phyloP scores from a whole-genome alignment of 2,888 invertebrate species.

The Tenthredo mesomela region DNA sequence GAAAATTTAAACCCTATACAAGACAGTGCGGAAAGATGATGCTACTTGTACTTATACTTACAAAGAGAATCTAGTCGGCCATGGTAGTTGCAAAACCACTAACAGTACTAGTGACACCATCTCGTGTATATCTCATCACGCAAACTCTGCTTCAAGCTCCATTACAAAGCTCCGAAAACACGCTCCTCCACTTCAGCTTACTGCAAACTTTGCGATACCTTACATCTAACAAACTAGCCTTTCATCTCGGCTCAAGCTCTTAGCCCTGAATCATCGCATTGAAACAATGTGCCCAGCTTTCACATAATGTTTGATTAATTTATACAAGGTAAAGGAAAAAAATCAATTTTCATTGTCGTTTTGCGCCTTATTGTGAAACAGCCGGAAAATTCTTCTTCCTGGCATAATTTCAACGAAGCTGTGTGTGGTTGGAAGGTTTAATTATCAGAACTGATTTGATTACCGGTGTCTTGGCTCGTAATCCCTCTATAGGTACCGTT shows the following conservation, averaged over 20 bases:
- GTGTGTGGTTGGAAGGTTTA: neutral
- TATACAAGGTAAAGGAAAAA: neutral
- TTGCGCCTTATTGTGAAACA: neutral
- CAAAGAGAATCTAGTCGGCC: neutral
- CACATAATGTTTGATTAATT: neutral
- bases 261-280: neutral
- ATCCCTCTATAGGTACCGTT: neutral
- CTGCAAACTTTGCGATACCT: slow-evolving; percentile 26
- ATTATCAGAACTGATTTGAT: slow-evolving; percentile 5
- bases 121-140: slow-evolving; percentile 16
- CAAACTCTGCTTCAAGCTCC: slow-evolving; percentile 1
- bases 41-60: neutral
- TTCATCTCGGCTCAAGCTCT: neutral
- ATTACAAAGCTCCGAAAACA: slow-evolving; percentile 37
- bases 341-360: neutral
- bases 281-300: neutral
- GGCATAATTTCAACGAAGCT: neutral
- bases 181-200: slow-evolving; percentile 31
- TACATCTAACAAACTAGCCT: neutral
- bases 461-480: neutral
- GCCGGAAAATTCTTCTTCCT: neutral
- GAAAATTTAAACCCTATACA: neutral
- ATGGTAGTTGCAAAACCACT: slow-evolving; percentile 14
- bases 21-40: neutral
- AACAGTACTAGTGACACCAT: slow-evolving; percentile 16